Percentiles rank a stretch among this genome's conserved stretches.
Evolutionary conservation across 2,797 vertebrate genomes (phyloP).

Genomic region (Coendou prehensilis): DNA sequence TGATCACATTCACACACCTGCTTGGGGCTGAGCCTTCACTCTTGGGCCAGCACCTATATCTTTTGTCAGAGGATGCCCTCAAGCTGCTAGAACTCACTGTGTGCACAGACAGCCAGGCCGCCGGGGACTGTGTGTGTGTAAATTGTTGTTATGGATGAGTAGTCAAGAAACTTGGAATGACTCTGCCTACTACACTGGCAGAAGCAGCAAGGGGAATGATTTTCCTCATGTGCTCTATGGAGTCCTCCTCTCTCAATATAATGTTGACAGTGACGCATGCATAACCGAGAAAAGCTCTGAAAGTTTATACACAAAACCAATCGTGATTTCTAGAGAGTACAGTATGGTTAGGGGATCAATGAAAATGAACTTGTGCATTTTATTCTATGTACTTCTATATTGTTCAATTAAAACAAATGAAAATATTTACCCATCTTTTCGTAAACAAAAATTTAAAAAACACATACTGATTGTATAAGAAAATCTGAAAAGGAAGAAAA

Average conservation of each 20-base stretch:
- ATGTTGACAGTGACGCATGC: neutral
- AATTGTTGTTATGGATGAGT: neutral
- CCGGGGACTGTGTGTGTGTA: neutral
- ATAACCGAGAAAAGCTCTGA: neutral
- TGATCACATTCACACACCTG: neutral
- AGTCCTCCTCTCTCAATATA: neutral
- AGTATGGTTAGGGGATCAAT: neutral
- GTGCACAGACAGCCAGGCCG: neutral
- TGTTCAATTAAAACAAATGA: neutral
- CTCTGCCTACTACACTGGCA: neutral
- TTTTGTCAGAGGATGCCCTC: neutral
- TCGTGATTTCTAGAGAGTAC: neutral
- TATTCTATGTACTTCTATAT: neutral
- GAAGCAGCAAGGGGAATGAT: neutral
- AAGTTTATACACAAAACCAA: slow-evolving; percentile 44
- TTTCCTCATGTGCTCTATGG: neutral
- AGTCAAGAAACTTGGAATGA: neutral
- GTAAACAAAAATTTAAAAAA: slow-evolving; percentile 47
- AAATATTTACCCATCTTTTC: neutral
- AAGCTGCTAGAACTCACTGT: neutral
- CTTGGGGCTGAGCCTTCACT: neutral
- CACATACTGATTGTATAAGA: neutral
- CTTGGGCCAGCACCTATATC: neutral
- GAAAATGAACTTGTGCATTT: slow-evolving; percentile 37
- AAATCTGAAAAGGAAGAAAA: slow-evolving; percentile 61